Conservation (phyloP, 2,888 invertebrate species). For the Laspeyria flexula region DNA sequence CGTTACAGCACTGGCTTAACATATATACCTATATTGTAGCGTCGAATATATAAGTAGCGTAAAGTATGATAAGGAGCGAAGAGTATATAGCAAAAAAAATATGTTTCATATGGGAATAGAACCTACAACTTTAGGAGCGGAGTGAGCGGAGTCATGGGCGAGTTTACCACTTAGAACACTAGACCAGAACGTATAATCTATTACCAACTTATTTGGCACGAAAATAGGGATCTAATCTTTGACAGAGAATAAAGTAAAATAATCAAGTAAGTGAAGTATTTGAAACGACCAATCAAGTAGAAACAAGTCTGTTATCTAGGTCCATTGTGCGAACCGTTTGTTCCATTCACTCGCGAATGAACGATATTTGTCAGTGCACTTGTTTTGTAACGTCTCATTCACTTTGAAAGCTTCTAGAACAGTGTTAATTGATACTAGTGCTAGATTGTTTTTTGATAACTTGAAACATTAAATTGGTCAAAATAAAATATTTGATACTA, state of each 20-base stretch:
- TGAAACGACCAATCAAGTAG: constrained; percentile 29
- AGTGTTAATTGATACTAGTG: background rate
- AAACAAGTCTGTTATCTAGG: constrained; percentile 27
- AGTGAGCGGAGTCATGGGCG: too few species aligned
- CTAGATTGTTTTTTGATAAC: background rate
- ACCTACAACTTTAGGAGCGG: too few species aligned
- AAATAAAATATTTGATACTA: too few species aligned
- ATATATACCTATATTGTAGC: too few species aligned
- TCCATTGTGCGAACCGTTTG: constrained; percentile 16
- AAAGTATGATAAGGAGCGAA: too few species aligned
- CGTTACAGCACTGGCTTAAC: too few species aligned
- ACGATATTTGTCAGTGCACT: constrained; percentile 28
- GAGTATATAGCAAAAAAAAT: too few species aligned
- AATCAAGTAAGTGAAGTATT: constrained; percentile 4
- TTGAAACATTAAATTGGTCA: too few species aligned
- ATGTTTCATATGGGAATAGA: too few species aligned
- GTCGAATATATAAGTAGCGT: too few species aligned
- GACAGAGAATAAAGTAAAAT: background rate
- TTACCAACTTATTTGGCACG: background rate
- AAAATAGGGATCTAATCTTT: background rate
- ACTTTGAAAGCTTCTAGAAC: constrained; percentile 5
- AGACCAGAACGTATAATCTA: too few species aligned
- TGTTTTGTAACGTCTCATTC: constrained; percentile 9
- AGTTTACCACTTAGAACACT: too few species aligned
- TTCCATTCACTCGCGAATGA: constrained; percentile 37